A percentile compares a stretch with the other conserved stretches of the same genome.
Conservation (phyloP, 2,797 vertebrate genomes). For the Menidia menidia region DNA sequence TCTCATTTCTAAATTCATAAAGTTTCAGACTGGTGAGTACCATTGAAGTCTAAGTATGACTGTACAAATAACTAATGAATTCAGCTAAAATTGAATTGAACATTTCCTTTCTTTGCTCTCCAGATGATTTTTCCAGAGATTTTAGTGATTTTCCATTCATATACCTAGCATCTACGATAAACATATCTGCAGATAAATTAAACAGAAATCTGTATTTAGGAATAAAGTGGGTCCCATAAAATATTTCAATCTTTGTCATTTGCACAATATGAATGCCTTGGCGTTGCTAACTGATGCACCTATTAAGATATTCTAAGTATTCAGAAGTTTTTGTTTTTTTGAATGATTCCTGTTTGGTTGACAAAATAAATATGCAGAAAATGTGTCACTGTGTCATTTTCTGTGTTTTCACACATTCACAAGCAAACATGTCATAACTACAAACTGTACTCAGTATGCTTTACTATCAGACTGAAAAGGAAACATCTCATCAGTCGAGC, state of each 20-base stretch:
- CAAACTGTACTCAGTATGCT: neutral
- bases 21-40: conserved; percentile 7
- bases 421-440: neutral
- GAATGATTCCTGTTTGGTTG: conserved; percentile 54
- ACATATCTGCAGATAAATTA: conserved; percentile 15
- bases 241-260: conserved; percentile 25
- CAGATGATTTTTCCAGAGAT: conserved; percentile 16
- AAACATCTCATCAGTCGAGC: neutral
- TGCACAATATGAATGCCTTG: conserved; percentile 34
- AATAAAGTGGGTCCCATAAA: conserved; percentile 22
- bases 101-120: conserved; percentile 12
- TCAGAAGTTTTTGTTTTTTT: conserved; percentile 56
- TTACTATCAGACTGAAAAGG: neutral
- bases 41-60: conserved; percentile 3
- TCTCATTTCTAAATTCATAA: conserved; percentile 32
- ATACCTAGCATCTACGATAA: conserved; percentile 14
- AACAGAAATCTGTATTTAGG: conserved; percentile 22
- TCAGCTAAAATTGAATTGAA: conserved; percentile 12
- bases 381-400: conserved; percentile 34
- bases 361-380: conserved; percentile 67
- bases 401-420: conserved; percentile 15
- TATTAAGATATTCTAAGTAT: conserved; percentile 49
- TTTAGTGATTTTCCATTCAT: conserved; percentile 13
- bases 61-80: neutral
- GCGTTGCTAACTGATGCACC: conserved; percentile 10